These are phyloP conservation scores for Parazoanthus atlanticus DNA, from an alignment of 92 coral and sea anemone species.

Conservation along the genomic window DNA sequence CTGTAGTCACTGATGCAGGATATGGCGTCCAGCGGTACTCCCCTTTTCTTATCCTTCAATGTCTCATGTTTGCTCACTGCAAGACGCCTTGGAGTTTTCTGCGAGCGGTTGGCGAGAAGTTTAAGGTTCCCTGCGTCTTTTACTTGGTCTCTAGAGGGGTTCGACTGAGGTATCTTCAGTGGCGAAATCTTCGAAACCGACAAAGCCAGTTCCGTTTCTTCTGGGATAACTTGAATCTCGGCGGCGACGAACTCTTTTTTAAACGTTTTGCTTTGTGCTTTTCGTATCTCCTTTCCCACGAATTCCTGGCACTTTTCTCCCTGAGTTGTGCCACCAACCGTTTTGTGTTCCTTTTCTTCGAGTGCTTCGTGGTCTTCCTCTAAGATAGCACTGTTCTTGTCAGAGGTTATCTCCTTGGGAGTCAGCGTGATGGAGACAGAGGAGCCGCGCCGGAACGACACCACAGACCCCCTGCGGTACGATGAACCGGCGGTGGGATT, in stretches of 20 bases:
- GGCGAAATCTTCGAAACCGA: slow-evolving; percentile 34
- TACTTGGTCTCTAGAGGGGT: slow-evolving; percentile 26
- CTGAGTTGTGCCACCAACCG: not conserved
- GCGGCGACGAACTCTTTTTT: slow-evolving; percentile 34
- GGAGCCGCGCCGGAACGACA: slow-evolving; percentile 61
- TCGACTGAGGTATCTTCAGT: not conserved
- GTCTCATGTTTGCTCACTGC: slow-evolving; percentile 30
- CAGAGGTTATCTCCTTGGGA: slow-evolving; percentile 56
- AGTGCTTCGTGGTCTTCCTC: slow-evolving; percentile 25
- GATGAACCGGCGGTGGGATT: not conserved
- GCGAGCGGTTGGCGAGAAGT: slow-evolving; percentile 61
- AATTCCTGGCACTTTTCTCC: not conserved
- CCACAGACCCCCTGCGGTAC: slow-evolving; percentile 45
- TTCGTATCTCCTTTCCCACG: not conserved
- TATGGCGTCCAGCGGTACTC: slow-evolving; percentile 79
- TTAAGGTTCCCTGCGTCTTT: slow-evolving; percentile 38
- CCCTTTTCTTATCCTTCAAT: slow-evolving; percentile 43
- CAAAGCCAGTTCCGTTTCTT: slow-evolving; percentile 39
- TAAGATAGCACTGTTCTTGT: not conserved
- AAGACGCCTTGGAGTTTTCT: slow-evolving; percentile 54
- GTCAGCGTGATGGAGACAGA: slow-evolving; percentile 52
- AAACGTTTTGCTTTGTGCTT: slow-evolving; percentile 11
- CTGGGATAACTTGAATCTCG: slow-evolving; percentile 86
- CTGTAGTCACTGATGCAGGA: slow-evolving; percentile 93
- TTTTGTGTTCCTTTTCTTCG: slow-evolving; percentile 5